Base-by-base conservation (phyloP, 2,113 vertebrate genomes). In the Mixornis gularis region DNA sequence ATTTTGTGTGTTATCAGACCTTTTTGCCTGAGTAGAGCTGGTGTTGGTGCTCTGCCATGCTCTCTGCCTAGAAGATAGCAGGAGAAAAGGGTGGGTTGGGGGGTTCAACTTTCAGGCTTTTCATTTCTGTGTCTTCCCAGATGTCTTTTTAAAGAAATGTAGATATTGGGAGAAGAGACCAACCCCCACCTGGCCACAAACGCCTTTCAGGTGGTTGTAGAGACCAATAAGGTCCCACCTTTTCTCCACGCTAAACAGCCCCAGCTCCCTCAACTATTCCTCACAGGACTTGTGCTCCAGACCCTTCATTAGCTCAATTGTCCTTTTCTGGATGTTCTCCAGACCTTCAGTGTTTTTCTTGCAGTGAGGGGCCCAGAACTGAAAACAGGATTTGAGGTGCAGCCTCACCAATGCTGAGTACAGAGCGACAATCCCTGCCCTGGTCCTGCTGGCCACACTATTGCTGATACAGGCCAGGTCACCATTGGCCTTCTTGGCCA, bases 361-460 rank as follows among this genome's bases (percentile, higher is more conserved):
- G n/a, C 6, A 29, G 2, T 53, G 2, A 52, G 15, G 9, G 16
- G 10, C 38, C 38, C 15, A 7, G 4, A 62, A 46, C 12, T 69
- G 46, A 1, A 11, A 15, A n/a, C n/a, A 69, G 29, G 0, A 20
- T 9, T 53, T 3, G 1, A 77, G 46, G 7, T 53, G 24, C 0
- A 2, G 10, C 40, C 40, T 62, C 72, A 40, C 9, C n/a, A n/a
- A 4, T n/a, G 12, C 24, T 0, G 0, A 46, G 38, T 2, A 11
- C 27, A 46, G 46, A 10, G 18, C 6, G 5, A 13, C 19, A 62
- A 40, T 40, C 16, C 19, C 55, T 46, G 83, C 12, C 27, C 40
- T 69, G 46, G 0, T n/a, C 55, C 40, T 62, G n/a, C 63, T 77
- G 63, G 18, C n/a, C 38, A 27, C 38, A 44, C 18, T 3, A 6